These are phyloP conservation scores for Misgurnus mizolepis DNA, from an alignment of 2,113 vertebrate genomes.

Conservation along the genomic window DNA sequence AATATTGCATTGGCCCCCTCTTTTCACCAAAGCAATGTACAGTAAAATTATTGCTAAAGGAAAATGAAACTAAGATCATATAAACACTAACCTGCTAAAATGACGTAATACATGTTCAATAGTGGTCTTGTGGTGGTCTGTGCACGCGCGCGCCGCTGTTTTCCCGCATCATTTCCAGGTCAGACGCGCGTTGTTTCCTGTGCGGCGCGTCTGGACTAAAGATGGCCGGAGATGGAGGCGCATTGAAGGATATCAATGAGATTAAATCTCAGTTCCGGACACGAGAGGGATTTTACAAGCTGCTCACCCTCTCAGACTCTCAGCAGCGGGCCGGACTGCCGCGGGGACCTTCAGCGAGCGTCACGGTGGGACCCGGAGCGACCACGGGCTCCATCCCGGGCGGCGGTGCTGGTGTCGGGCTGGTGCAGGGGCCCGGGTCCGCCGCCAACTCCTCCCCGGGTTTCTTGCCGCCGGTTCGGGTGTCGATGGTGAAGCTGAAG, in stretches of 20 bases:
- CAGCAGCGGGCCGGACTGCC: conserved; percentile 81
- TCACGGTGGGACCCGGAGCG: conserved; percentile 73
- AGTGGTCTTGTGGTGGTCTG: too few relatives aligned
- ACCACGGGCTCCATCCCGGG: conserved; percentile 72
- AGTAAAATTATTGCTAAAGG: too few relatives aligned
- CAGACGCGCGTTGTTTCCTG: conserved; percentile 70
- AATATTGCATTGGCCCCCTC: too few relatives aligned
- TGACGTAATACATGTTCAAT: too few relatives aligned
- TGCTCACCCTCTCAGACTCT: conserved; percentile 84
- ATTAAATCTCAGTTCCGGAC: conserved; percentile 92
- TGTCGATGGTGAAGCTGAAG: conserved; percentile 87
- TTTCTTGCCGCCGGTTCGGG: conserved; percentile 85
- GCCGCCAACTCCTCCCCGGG: conserved; percentile 78
- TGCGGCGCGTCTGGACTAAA: conserved; percentile 77
- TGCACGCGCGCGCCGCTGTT: conserved; percentile 20
- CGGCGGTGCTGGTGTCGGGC: conserved; percentile 73
- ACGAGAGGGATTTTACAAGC: conserved; percentile 89
- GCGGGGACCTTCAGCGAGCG: conserved; percentile 74
- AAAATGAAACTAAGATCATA: too few relatives aligned
- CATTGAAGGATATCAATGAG: conserved; percentile 86
- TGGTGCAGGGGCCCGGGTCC: conserved; percentile 76
- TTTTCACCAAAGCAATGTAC: too few relatives aligned
- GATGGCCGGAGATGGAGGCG: conserved; percentile 82
- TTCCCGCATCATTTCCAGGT: conserved; percentile 72
- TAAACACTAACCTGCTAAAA: too few relatives aligned